These are phyloP conservation scores for Desoria tigrina DNA, from an alignment of 2,888 invertebrate species.

Conservation along the genomic window DNA sequence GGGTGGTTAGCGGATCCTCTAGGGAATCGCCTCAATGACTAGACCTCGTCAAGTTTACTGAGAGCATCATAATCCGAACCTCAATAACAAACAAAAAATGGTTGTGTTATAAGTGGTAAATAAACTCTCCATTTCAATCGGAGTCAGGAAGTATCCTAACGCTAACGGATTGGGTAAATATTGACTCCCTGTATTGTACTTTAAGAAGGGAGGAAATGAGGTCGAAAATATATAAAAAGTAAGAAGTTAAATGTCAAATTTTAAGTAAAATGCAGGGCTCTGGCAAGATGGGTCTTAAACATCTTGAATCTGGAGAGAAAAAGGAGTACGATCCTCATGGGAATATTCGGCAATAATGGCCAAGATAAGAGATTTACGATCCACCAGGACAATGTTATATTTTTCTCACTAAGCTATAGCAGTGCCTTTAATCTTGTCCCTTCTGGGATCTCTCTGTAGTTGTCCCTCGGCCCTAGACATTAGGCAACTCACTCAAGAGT, in stretches of 20 bases:
- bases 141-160: no score
- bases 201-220: slow-evolving; percentile 3
- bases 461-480: slow-evolving; percentile 11
- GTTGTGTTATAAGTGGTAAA: no score
- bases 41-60: no score
- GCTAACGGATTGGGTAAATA: no score
- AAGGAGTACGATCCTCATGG: slow-evolving; percentile 10
- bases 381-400: slow-evolving; percentile 15
- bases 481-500: no score
- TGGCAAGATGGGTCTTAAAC: slow-evolving; percentile 2
- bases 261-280: not conserved
- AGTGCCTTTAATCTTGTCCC: not conserved
- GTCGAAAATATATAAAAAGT: not conserved
- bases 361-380: slow-evolving; percentile 27
- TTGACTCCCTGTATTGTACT: no score
- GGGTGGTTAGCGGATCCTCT: no score
- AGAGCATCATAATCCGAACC: no score
- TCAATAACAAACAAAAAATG: no score
- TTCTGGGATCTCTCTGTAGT: slow-evolving; percentile 3
- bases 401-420: slow-evolving; percentile 19
- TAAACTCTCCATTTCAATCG: no score
- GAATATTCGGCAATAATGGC: slow-evolving; percentile 24
- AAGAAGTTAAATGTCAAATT: not conserved
- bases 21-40: no score
- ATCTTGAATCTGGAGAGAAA: not conserved